These are phyloP conservation scores for Drosophila longiperda DNA, from an alignment of 2,888 invertebrate genomes.

Conservation along the genomic window DNA sequence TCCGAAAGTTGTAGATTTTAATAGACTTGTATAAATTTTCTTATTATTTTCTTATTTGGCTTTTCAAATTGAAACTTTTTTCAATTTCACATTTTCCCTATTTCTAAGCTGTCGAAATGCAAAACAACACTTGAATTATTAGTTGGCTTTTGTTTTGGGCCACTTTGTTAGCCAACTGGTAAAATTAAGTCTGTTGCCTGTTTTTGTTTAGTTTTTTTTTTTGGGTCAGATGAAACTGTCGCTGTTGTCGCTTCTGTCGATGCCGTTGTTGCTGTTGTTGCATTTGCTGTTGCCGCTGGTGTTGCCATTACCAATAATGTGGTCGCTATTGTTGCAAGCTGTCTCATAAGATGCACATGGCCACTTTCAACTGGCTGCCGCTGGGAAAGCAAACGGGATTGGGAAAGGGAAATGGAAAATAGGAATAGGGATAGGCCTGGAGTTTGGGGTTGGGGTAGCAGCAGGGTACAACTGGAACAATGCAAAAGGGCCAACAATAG, in stretches of 20 bases:
- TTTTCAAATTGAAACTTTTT: neutral
- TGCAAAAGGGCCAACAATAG: slow-evolving; percentile 59
- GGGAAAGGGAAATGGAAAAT: slow-evolving; percentile 33
- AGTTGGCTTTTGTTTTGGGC: slow-evolving; percentile 14
- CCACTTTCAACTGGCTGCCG: slow-evolving; percentile 14
- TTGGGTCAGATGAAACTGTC: slow-evolving; percentile 70
- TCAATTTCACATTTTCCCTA: neutral
- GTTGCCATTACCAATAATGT: slow-evolving; percentile 73
- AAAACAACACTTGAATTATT: slow-evolving; percentile 10
- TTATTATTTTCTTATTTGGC: neutral
- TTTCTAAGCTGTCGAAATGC: neutral
- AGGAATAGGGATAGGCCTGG: slow-evolving; percentile 17
- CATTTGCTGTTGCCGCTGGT: slow-evolving; percentile 73
- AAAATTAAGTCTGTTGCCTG: slow-evolving; percentile 24
- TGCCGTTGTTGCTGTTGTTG: slow-evolving; percentile 19
- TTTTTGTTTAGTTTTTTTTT: slow-evolving; percentile 61
- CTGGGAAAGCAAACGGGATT: slow-evolving; percentile 32
- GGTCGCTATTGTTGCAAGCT: slow-evolving; percentile 60
- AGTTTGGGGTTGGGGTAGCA: neutral
- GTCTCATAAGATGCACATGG: slow-evolving; percentile 52
- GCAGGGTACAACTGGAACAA: slow-evolving; percentile 44
- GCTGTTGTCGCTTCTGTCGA: slow-evolving; percentile 40
- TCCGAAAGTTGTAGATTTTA: neutral
- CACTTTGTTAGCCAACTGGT: slow-evolving; percentile 24
- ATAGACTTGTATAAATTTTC: neutral